A percentile compares a stretch with the other conserved stretches of the same genome.
phyloP scores from a whole-genome alignment of 2,113 vertebrate genomes.

The Machaerirhynchus nigripectus region DNA sequence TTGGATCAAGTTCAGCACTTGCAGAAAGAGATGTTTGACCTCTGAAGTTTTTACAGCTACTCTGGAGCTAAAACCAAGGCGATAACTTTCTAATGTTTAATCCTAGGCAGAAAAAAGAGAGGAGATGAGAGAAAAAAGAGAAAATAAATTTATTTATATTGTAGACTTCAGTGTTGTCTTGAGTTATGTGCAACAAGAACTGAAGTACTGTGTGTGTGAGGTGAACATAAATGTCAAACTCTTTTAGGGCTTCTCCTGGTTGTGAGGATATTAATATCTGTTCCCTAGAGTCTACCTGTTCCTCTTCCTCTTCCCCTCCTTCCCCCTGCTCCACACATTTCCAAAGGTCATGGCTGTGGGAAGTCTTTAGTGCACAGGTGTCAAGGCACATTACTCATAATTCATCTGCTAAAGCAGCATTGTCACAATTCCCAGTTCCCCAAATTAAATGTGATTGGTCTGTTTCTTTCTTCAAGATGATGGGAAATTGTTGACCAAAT shows the following conservation, averaged over 20 bases:
- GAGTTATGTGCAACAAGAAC: not conserved
- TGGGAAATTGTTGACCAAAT: not conserved
- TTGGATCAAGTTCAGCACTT: conserved; percentile 3
- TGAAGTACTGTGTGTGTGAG: not conserved
- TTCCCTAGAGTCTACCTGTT: conserved; percentile 20
- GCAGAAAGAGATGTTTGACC: not conserved
- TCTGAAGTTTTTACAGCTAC: not conserved
- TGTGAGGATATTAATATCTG: not conserved
- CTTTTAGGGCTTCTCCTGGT: not conserved
- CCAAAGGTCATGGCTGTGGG: not conserved
- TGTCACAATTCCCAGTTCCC: not conserved
- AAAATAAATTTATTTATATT: not conserved
- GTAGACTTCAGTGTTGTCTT: not conserved
- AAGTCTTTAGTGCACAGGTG: not conserved
- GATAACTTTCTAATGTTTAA: conserved; percentile 6
- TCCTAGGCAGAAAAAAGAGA: not conserved
- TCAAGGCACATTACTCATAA: not conserved
- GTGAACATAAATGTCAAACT: not conserved
- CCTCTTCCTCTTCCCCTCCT: conserved; percentile 8
- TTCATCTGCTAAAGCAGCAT: not conserved
- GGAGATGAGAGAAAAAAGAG: not conserved
- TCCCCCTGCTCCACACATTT: not conserved
- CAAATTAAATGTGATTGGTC: not conserved
- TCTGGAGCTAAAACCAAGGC: not conserved
- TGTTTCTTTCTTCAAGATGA: not conserved